Evolutionary conservation across 2,888 invertebrate genomes (phyloP).

Genomic region (Diarsia rubi): DNA sequence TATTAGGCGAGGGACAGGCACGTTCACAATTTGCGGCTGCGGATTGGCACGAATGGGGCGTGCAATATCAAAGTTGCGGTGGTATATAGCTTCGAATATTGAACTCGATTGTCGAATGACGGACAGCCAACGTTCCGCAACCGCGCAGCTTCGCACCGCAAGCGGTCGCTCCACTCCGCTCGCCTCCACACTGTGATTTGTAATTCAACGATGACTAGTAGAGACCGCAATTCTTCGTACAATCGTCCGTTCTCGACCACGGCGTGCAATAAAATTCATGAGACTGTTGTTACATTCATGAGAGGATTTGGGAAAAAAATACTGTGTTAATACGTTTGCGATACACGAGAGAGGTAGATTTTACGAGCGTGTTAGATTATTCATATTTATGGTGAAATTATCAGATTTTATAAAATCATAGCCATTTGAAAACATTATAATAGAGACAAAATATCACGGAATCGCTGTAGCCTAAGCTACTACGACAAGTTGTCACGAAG

Average conservation of each 20-base stretch:
- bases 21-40: conserved; percentile 81
- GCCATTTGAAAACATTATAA: background rate
- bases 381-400: background rate
- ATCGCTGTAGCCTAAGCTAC: background rate
- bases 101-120: conserved; percentile 71
- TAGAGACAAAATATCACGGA: background rate
- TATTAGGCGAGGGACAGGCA: conserved; percentile 75
- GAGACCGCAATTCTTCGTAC: conserved; percentile 69
- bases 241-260: conserved; percentile 67
- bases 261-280: conserved; percentile 79
- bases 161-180: conserved; percentile 22
- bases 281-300: conserved; percentile 75
- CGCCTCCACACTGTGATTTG: conserved; percentile 69
- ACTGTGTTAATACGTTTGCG: conserved; percentile 71
- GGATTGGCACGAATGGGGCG: conserved; percentile 79
- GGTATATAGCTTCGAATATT: conserved; percentile 71
- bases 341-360: conserved; percentile 72
- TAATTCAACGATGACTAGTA: conserved; percentile 78
- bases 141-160: conserved; percentile 56
- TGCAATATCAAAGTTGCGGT: conserved; percentile 78
- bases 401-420: background rate
- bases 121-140: conserved; percentile 63
- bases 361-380: conserved; percentile 58
- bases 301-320: conserved; percentile 74
- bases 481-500: background rate